Evolutionary conservation across 2,797 vertebrate genomes (phyloP), one percentile per base, ranked within the genome.

Genomic region (Neopelma chrysocephalum): DNA sequence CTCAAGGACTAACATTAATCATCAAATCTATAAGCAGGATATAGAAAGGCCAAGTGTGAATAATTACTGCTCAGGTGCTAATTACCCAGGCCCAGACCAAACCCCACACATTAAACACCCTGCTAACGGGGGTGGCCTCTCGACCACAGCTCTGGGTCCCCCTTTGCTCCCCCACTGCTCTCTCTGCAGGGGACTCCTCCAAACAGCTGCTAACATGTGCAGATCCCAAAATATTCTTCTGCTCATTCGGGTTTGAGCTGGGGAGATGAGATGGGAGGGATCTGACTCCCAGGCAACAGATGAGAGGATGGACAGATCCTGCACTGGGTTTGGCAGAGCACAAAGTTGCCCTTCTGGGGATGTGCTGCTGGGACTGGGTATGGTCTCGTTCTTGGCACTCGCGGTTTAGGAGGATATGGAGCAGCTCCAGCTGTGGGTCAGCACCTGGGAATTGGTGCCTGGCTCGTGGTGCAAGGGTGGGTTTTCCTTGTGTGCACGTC

Each of bases 31-130:
- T 77, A 64, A 85, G 81, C 48, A 75, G 84, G 92, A n/a, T 80
- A 73, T n/a, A 89, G 81, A 89, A 90, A 93, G 89, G 87, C 89
- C 90, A 93, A 89, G 62, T 90, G 90, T 92, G 93, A 89, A 85
- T 94, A 91, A 95, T 96, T 93, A 92, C 48, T 1, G 31, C 81
- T 92, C 53, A 42, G 71, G 80, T 89, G 89, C 94, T 94, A 94
- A 97, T 95, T 96, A 93, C 51, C 56, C 71, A 58, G 62, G 51
- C 79, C 60, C 72, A 73, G 81, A 60, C 83, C 94, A 92, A 96
- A 34, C 78, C 70, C 32, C 70, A 61, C 31, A 21, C 16, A 31
- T 79, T 50, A 80, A 89, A 48, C 25, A 48, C 25, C 0, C 15
- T 0, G 0, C 36, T 47, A 68, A 50, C 0, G 1, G 80, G 54